phyloP scores from a whole-genome alignment of 2,797 vertebrate species.

The Moxostoma hubbsi region DNA sequence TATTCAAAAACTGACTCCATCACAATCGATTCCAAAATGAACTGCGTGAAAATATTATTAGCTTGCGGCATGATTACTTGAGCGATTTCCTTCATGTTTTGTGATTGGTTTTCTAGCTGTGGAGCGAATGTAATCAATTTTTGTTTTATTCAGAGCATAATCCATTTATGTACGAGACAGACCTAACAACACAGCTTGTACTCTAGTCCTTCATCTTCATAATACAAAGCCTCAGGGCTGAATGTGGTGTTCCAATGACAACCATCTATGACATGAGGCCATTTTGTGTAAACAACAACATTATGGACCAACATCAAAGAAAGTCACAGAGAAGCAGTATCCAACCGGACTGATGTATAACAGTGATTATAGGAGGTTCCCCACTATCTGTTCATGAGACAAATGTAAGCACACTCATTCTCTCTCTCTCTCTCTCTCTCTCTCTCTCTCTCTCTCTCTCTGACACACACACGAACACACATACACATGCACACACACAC shows the following conservation, averaged over 20 bases:
- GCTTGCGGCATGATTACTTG: conserved; percentile 23
- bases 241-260: conserved; percentile 54
- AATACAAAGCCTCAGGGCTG: conserved; percentile 39
- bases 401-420: not conserved
- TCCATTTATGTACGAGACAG: conserved; percentile 37
- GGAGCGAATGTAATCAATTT: conserved; percentile 33
- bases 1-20: not conserved
- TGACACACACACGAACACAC: too few relatives aligned
- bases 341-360: conserved; percentile 17
- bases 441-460: too few relatives aligned
- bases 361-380: conserved; percentile 29
- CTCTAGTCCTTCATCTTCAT: conserved; percentile 46
- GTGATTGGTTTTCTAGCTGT: conserved; percentile 33
- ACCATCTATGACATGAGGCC: conserved; percentile 49
- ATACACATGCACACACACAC: too few relatives aligned
- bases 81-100: conserved; percentile 27
- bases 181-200: conserved; percentile 25
- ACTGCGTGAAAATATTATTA: conserved; percentile 40
- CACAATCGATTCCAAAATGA: conserved; percentile 43
- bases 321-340: conserved; percentile 35
- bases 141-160: conserved; percentile 40
- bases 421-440: too few relatives aligned
- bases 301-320: conserved; percentile 48
- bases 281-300: conserved; percentile 50
- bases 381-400: conserved; percentile 42